phyloP scores from a whole-genome alignment of 2,888 invertebrate species.

The Loripinus fragilis region DNA sequence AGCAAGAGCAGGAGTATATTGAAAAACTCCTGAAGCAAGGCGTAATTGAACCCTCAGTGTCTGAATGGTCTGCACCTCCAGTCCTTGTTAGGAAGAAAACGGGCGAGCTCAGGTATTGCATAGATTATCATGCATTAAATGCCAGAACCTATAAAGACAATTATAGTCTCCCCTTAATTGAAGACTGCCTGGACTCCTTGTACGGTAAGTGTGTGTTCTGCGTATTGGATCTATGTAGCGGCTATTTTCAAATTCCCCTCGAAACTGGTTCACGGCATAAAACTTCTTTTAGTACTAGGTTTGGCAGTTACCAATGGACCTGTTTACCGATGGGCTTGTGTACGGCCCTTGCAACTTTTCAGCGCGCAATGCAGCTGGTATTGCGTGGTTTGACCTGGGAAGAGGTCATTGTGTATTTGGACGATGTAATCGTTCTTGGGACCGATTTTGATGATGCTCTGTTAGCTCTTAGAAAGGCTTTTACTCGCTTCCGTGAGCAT shows the following conservation, averaged over 20 bases:
- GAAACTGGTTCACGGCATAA: background rate
- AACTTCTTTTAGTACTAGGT: background rate
- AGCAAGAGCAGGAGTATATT: conserved; percentile 9
- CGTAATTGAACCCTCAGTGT: background rate
- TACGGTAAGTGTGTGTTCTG: no score
- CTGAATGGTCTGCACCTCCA: conserved; percentile 1
- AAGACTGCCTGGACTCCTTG: no score
- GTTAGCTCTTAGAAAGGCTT: background rate
- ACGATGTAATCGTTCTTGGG: background rate
- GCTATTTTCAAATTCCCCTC: background rate
- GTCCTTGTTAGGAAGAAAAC: background rate
- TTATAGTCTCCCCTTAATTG: background rate
- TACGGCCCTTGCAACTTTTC: conserved; percentile 18
- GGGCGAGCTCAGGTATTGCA: background rate
- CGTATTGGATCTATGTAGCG: no score
- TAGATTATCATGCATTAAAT: no score
- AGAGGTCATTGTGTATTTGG: background rate
- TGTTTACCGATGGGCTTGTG: conserved; percentile 15
- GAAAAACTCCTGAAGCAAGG: background rate
- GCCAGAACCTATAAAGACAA: no score
- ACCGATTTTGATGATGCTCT: background rate
- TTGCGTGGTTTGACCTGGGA: background rate
- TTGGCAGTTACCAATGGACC: background rate
- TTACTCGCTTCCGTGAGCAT: background rate
- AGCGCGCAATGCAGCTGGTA: conserved; percentile 7